A percentile compares a stretch with the other conserved stretches of the same genome.
phyloP scores from a whole-genome alignment of 2,797 vertebrate species.

The Garrulus glandarius region DNA sequence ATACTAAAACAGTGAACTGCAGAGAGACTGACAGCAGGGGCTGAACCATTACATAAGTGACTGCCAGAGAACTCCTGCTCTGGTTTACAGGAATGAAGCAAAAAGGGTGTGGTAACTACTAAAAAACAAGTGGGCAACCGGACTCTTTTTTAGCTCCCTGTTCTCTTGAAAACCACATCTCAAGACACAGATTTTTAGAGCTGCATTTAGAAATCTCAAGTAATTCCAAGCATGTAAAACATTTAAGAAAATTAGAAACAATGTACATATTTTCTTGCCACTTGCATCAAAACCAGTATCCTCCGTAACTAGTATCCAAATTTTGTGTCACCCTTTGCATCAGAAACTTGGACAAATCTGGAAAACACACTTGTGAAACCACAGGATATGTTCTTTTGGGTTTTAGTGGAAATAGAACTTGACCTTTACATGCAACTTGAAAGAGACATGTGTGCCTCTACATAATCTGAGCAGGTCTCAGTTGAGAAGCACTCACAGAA shows the following conservation, averaged over 20 bases:
- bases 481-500: not conserved
- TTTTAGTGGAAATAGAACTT: not conserved
- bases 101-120: conserved; percentile 41
- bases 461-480: not conserved
- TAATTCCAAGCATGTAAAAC: not conserved
- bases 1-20: not conserved
- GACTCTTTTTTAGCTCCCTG: conserved; percentile 34
- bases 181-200: conserved; percentile 6
- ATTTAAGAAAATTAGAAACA: not conserved
- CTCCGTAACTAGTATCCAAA: not conserved
- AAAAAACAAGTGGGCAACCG: not conserved
- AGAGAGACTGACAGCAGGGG: not conserved
- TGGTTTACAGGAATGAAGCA: conserved; percentile 49
- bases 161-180: conserved; percentile 23
- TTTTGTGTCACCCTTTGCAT: not conserved
- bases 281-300: not conserved
- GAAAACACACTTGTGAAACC: not conserved
- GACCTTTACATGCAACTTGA: not conserved
- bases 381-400: not conserved
- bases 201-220: not conserved
- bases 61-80: conserved; percentile 1
- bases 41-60: conserved; percentile 13
- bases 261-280: not conserved
- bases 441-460: not conserved
- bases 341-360: not conserved